Evolutionary conservation across 2,888 invertebrate species (phyloP).

Genomic region (Zaprionus obscuricornis): DNA sequence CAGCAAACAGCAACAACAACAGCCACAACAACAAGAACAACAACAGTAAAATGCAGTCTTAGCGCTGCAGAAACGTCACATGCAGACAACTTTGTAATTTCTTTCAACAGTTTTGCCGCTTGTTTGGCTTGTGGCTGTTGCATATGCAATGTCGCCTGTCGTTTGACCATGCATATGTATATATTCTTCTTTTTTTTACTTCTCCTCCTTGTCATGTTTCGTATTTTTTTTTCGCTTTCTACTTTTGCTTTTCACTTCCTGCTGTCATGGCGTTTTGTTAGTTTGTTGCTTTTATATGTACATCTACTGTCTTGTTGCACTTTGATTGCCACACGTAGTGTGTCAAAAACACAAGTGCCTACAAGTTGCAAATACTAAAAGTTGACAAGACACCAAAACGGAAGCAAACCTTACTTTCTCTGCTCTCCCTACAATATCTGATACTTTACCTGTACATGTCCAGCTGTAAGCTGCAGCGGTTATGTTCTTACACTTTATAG

Average conservation of each 20-base stretch:
- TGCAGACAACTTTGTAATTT: conserved; percentile 69
- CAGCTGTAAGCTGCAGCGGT: conserved; percentile 40
- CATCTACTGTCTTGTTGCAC: conserved; percentile 56
- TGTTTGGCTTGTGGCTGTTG: conserved; percentile 66
- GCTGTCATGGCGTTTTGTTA: conserved; percentile 28
- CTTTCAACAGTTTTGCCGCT: conserved; percentile 52
- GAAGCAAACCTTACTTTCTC: not conserved
- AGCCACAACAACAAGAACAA: conserved; percentile 10
- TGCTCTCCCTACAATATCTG: not conserved
- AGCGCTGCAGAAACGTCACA: conserved; percentile 30
- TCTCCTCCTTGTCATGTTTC: not conserved
- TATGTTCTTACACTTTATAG: conserved; percentile 29
- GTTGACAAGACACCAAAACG: not conserved
- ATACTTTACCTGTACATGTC: conserved; percentile 24
- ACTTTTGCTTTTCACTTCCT: conserved; percentile 1
- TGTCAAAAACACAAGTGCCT: conserved; percentile 62
- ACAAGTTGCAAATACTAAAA: too few species aligned
- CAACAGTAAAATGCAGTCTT: conserved; percentile 2
- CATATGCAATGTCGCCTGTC: conserved; percentile 8
- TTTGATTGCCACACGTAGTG: conserved; percentile 55
- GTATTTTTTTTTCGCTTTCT: not conserved
- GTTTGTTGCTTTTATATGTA: conserved; percentile 56
- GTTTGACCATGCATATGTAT: not conserved
- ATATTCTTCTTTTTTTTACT: too few species aligned
- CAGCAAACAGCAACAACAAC: conserved; percentile 1